phyloP scores from a whole-genome alignment of 2,113 vertebrate species.

The Bagarius yarrelli region DNA sequence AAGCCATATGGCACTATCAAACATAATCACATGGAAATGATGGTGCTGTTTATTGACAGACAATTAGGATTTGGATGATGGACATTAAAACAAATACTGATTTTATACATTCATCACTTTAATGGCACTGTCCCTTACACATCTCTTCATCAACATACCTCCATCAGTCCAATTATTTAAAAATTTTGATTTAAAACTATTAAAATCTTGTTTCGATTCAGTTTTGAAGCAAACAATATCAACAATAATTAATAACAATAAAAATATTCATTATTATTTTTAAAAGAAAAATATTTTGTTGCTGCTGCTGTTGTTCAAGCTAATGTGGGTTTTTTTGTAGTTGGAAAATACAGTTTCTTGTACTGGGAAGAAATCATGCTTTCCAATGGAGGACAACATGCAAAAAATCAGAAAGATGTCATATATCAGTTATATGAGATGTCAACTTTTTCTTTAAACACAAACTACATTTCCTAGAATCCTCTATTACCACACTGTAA shows the following conservation, averaged over 20 bases:
- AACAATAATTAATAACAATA: background rate
- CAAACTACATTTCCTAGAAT: background rate
- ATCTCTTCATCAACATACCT: background rate
- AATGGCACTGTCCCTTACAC: background rate
- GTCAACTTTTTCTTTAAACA: background rate
- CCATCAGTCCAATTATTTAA: too few species aligned
- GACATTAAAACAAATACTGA: constrained; percentile 30
- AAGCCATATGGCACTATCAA: constrained; percentile 53
- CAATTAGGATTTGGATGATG: constrained; percentile 48
- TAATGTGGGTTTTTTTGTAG: background rate
- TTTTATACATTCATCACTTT: constrained; percentile 37
- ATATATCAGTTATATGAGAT: background rate
- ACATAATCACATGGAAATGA: constrained; percentile 52
- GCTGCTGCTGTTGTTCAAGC: background rate
- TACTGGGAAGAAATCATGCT: too few species aligned
- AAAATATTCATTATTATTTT: background rate
- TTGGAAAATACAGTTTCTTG: constrained; percentile 6
- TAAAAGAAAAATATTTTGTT: background rate
- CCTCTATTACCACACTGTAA: background rate
- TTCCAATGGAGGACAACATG: too few species aligned
- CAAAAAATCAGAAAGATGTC: background rate
- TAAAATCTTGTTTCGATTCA: background rate
- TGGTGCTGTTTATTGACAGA: constrained; percentile 48
- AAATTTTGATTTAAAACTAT: too few species aligned
- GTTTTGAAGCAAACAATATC: background rate